Base-by-base conservation (phyloP, 2,113 vertebrate genomes). In the Austrofundulus limnaeus region DNA sequence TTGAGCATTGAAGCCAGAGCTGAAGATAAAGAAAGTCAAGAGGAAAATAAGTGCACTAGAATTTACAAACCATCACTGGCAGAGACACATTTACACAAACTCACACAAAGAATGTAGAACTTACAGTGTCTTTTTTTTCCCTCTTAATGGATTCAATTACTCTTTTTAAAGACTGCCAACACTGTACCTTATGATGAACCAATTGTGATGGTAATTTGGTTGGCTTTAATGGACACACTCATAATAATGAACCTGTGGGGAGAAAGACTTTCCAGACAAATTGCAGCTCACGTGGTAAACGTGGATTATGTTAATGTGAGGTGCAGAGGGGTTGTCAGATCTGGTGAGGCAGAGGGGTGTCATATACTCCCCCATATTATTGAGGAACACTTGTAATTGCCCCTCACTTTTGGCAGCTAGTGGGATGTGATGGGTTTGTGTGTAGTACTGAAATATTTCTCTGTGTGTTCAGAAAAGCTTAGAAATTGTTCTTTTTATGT, bases 81-180 rank as follows among this genome's bases (percentile, higher is more conserved):
- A 52, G 56, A 42, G 19, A 66, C 42, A 28, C 24, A 51, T 24
- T 74, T 46, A 58, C 54, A 47, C 53, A 63, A 43, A 57, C 24
- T 67, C 53, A 77, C 75, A 81, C 20, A 74, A 82, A 72, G 56
- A 80, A 54, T 47, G 58, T 59, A 58, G 61, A 63, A 72, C 65
- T 73, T 55, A 56, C 28, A n/a, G 38, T 70, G 54, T 53, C 25
- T 72, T 38, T 65, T 63, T 43, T 82, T 81, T 63, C 63, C 56
- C 66, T 65, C 48, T 79, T 90, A 92, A 91, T 91, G 76, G 82
- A 83, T 81, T 84, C 84, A 90, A 91, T 92, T 90, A 92, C 81
- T 84, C 78, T 82, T 84, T n/a, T 83, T 80, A 83, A 86, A 88
- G 67, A 74, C 77, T 75, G 72, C 77, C 73, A 81, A 62, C 71